Evolutionary conservation across 2,797 vertebrate species (phyloP), one percentile per base, ranked within the genome.

Genomic region (Schizopygopsis pylzovi): DNA sequence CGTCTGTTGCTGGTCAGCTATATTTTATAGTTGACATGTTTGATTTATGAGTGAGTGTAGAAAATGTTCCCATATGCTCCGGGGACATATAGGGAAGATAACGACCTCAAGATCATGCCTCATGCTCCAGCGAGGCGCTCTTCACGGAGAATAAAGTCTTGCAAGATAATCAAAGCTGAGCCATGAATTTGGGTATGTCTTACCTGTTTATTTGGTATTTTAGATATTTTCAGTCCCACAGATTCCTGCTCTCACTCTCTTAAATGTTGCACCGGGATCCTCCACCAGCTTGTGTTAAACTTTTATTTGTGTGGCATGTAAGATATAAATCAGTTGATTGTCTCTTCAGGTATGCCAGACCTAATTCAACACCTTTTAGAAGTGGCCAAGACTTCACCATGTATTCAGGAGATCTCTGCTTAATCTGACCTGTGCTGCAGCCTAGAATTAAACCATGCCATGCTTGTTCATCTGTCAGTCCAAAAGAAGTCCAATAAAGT

Each of bases 21-120:
- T 94, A 93, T 94, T 94, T 95, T 94, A 95, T 94, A 93, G 94
- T 93, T 94, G 94, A 95, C 94, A 94, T 91, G 92, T 91, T 92
- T 94, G 94, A 95, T 95, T 94, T 96, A 95, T 93, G 92, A 91
- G 91, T 90, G 86, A 72, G 68, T 91, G 91, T 92, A 92, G 82
- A 95, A 95, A 95, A 95, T 94, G 94, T 93, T 95, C 93, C 95
- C 95, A 95, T 95, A 94, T 95, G 94, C 91, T 81, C 91, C 89
- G 89, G 93, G 92, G 93, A 94, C 92, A 93, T 91, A 93, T 91
- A 93, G 92, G 93, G 90, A 92, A 95, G 94, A 96, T 94, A 94
- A 95, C 93, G 92, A 95, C 93, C 92, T 92, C 90, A 90, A 93
- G 92, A 76, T 89, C 89, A 90, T 39, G 90, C 87, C 91, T 91